phyloP scores from a whole-genome alignment of 2,113 vertebrate species.

The Ondatra zibethicus region DNA sequence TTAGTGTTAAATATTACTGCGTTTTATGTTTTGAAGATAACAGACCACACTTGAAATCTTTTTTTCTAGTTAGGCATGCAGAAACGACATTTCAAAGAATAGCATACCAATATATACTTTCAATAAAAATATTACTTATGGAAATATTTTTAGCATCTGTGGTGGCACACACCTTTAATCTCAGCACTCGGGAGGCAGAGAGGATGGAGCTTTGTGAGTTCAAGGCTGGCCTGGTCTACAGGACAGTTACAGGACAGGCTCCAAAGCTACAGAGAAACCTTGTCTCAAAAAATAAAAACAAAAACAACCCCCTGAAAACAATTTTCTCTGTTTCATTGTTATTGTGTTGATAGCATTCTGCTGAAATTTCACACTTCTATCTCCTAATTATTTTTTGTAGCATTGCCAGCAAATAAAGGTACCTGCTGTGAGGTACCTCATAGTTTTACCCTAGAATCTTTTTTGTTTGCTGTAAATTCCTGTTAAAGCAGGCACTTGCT shows the following conservation, averaged over 20 bases:
- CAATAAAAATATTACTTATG: background rate
- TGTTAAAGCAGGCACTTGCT: background rate
- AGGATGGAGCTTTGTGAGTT: too few relatives aligned
- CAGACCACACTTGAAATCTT: background rate
- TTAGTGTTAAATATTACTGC: background rate
- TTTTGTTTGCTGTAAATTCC: background rate
- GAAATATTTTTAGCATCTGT: background rate
- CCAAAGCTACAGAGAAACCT: too few relatives aligned
- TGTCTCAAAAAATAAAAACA: too few relatives aligned
- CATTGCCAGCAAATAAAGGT: background rate
- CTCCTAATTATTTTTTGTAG: background rate
- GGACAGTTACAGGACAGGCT: too few relatives aligned
- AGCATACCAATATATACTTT: background rate
- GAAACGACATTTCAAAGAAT: background rate
- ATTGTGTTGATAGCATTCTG: background rate
- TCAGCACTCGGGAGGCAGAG: too few relatives aligned
- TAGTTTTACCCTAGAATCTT: background rate
- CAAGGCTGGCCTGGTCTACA: too few relatives aligned
- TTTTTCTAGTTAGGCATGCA: background rate
- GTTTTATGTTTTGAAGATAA: background rate
- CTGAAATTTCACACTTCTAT: background rate
- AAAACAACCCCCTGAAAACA: background rate
- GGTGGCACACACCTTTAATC: too few relatives aligned
- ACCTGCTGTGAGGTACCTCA: background rate
- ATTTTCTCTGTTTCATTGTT: background rate